Conservation (phyloP, 2,888 invertebrate species). For the Thyatira batis region DNA sequence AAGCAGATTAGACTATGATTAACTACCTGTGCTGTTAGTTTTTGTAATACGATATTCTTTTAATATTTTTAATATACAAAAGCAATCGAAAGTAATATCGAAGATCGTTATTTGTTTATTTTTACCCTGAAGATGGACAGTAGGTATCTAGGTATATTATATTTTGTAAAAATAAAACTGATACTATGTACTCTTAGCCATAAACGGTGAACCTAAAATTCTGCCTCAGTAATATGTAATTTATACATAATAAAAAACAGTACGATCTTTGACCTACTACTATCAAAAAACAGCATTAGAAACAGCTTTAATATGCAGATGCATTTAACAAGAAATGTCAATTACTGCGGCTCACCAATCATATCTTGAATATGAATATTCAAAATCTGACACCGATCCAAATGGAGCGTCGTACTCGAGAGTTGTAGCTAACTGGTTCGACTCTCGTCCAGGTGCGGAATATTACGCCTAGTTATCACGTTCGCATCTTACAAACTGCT, state of each 20-base stretch:
- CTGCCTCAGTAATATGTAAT: too few relatives aligned
- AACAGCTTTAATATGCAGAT: not conserved
- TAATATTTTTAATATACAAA: too few relatives aligned
- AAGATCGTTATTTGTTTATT: too few relatives aligned
- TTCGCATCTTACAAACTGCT: not conserved
- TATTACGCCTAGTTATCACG: not conserved
- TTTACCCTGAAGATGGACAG: too few relatives aligned
- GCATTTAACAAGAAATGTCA: not conserved
- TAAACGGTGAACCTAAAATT: too few relatives aligned
- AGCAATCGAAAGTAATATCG: too few relatives aligned
- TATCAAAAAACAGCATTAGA: not conserved
- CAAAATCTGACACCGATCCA: not conserved
- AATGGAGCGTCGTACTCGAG: not conserved
- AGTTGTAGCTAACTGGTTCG: not conserved
- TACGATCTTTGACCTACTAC: too few relatives aligned
- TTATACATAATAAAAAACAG: too few relatives aligned
- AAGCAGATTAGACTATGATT: conserved; percentile 66
- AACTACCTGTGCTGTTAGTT: conserved; percentile 53
- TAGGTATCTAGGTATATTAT: too few relatives aligned
- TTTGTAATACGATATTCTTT: conserved; percentile 40
- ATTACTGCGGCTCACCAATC: not conserved
- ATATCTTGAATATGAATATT: not conserved
- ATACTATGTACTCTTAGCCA: too few relatives aligned
- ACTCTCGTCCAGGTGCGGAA: not conserved
- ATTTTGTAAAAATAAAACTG: too few relatives aligned